phyloP scores from a whole-genome alignment of 2,797 vertebrate species.

The Pelochelys cantorii region DNA sequence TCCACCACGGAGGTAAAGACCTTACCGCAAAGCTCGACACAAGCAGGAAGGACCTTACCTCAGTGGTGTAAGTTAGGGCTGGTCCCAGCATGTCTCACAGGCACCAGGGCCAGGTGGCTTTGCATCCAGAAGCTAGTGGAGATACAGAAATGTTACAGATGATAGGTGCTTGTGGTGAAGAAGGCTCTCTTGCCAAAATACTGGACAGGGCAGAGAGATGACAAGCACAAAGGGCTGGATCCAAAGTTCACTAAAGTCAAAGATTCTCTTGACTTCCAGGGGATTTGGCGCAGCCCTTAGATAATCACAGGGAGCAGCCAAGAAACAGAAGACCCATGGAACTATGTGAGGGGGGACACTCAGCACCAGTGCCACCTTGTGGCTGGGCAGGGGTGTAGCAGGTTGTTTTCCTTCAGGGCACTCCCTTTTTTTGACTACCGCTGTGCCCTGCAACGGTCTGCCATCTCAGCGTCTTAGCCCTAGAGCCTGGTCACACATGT shows the following conservation, averaged over 20 bases:
- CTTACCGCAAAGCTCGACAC: no score
- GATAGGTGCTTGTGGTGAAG: background rate
- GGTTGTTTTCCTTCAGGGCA: background rate
- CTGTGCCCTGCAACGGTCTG: background rate
- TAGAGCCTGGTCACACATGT: background rate
- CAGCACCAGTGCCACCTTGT: background rate
- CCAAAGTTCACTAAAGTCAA: background rate
- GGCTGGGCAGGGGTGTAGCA: background rate
- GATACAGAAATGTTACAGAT: background rate
- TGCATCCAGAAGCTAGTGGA: background rate
- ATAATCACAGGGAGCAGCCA: background rate
- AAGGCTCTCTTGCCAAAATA: background rate
- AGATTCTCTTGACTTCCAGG: background rate
- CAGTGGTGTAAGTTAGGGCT: background rate
- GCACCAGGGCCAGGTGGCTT: background rate
- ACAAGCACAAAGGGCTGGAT: accelerated
- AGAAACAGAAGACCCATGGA: background rate
- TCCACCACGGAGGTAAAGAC: no score
- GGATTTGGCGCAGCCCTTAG: background rate
- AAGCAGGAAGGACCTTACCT: background rate
- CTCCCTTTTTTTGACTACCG: background rate
- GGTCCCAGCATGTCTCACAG: background rate
- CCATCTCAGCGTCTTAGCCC: background rate
- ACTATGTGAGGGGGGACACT: background rate
- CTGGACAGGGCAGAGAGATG: background rate